These are phyloP conservation scores for Scophthalmus maximus DNA, from an alignment of 2,113 vertebrate species.

Conservation along the genomic window DNA sequence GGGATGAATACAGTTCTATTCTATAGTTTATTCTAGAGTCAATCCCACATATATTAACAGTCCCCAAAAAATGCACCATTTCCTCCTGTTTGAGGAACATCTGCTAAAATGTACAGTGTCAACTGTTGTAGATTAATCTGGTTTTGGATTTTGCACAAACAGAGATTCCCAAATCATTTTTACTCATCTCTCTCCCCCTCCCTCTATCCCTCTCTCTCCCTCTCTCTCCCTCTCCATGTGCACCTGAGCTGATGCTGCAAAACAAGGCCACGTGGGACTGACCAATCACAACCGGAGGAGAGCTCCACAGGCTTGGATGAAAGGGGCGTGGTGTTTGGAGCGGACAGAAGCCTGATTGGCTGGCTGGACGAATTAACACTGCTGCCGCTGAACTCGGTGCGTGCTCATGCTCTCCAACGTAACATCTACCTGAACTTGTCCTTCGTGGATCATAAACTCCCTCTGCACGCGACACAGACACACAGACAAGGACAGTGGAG, in stretches of 20 bases:
- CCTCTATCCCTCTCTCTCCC: neutral
- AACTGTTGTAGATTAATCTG: too few relatives aligned
- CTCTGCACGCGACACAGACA: neutral
- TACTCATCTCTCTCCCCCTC: neutral
- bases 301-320: fast-evolving
- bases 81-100: too few relatives aligned
- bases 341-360: constrained; percentile 75
- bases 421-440: constrained; percentile 13
- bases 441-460: constrained; percentile 11
- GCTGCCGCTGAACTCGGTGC: constrained; percentile 15
- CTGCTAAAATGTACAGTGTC: too few relatives aligned
- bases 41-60: too few relatives aligned
- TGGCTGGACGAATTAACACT: constrained; percentile 38
- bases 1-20: too few relatives aligned
- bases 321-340: constrained; percentile 46
- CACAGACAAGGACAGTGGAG: constrained; percentile 12
- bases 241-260: constrained; percentile 52
- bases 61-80: too few relatives aligned
- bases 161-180: neutral
- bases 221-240: neutral
- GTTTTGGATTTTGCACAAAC: neutral
- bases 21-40: too few relatives aligned
- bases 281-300: constrained; percentile 61
- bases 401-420: neutral
- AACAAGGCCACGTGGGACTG: constrained; percentile 57